phyloP scores from a whole-genome alignment of 2,888 invertebrate genomes.

The Serripes groenlandicus region DNA sequence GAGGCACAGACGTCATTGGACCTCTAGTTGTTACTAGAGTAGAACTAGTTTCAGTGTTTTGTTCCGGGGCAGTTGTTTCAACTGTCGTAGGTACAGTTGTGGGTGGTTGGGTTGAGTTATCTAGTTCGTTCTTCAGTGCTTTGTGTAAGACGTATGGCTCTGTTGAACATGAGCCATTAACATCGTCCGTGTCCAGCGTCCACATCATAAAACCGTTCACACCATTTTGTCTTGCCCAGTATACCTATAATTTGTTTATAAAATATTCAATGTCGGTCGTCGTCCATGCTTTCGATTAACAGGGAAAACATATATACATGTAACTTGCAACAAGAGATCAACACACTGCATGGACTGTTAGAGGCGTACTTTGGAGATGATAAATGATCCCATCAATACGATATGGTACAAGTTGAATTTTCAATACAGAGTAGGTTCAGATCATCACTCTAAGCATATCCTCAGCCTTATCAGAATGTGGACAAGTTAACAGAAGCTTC shows the following conservation, averaged over 20 bases:
- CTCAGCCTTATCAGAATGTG: too few species aligned
- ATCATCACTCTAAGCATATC: too few species aligned
- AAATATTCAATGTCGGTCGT: not conserved
- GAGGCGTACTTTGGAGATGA: too few species aligned
- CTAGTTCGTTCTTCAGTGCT: conserved; percentile 27
- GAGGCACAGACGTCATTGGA: too few species aligned
- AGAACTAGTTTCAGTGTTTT: not conserved
- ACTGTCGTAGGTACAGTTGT: not conserved
- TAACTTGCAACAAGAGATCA: too few species aligned
- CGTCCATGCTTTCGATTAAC: too few species aligned
- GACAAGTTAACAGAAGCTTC: too few species aligned
- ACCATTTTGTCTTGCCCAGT: conserved; percentile 49
- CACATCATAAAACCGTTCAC: conserved; percentile 57
- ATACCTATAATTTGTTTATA: conserved; percentile 49
- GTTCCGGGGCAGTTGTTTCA: not conserved
- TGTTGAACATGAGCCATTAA: conserved; percentile 38
- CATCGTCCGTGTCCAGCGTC: conserved; percentile 63
- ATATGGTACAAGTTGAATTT: not conserved
- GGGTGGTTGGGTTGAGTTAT: not conserved
- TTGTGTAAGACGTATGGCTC: conserved; percentile 45
- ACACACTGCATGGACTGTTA: too few species aligned
- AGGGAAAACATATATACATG: too few species aligned
- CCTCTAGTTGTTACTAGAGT: not conserved
- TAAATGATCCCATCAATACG: too few species aligned
- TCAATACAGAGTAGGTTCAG: not conserved